Conservation (phyloP, 2,797 vertebrate genomes). For the Zalophus californianus region DNA sequence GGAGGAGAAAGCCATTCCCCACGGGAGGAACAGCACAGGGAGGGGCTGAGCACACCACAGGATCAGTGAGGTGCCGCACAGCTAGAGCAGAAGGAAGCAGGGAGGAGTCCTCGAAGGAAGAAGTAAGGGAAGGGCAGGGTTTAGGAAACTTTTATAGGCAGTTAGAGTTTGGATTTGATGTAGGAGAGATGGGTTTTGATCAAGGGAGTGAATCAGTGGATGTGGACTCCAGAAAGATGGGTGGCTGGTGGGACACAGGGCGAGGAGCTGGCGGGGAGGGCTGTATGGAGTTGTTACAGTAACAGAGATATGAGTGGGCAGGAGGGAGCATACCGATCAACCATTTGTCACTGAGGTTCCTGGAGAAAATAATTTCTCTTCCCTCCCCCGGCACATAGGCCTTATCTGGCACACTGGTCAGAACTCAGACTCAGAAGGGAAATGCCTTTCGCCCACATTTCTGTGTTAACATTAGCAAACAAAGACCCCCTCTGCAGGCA, state of each 20-base stretch:
- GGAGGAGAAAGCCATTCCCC: accelerated
- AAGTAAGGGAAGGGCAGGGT: neutral
- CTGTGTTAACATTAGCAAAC: neutral
- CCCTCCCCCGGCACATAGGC: neutral
- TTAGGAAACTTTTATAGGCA: neutral
- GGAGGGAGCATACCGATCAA: accelerated
- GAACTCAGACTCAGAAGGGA: neutral
- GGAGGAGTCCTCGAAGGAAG: neutral
- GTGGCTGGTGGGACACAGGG: accelerated
- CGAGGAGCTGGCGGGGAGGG: neutral
- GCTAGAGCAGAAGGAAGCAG: neutral
- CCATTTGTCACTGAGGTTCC: neutral
- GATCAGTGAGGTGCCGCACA: neutral
- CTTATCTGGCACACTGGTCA: neutral
- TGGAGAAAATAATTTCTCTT: neutral
- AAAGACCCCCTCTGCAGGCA: neutral
- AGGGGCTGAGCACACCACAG: accelerated
- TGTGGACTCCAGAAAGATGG: neutral
- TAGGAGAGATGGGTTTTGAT: neutral
- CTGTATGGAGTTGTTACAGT: accelerated
- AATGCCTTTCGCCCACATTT: neutral
- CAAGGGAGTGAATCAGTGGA: neutral
- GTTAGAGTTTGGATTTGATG: neutral
- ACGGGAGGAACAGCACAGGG: accelerated
- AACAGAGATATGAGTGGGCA: neutral